Evolutionary conservation across 2,797 vertebrate genomes (phyloP), one percentile per base, ranked within the genome.

Genomic region (Oreortyx pictus): DNA sequence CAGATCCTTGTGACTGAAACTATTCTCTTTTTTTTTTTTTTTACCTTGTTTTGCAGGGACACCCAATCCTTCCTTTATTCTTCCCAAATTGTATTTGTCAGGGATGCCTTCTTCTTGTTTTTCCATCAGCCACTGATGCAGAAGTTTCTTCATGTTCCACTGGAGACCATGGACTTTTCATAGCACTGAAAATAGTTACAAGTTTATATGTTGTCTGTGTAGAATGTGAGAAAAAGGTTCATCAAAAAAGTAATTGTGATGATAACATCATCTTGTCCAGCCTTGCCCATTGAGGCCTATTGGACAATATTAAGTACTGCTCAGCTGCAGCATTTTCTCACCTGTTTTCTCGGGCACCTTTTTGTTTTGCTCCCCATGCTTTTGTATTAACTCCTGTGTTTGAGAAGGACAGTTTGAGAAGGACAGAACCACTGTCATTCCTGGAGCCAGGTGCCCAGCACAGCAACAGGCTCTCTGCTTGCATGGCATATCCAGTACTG

Each of bases 191-290:
- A 67, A 49, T 9, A 66, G 7, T 39, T 57, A 61, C 27, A 41
- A 5, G 4, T 20, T 72, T 73, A 33, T 29, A 6, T 49, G 50
- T 39, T 66, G 65, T 9, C 54, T 41, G 14, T 44, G 44, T 27
- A 23, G 31, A 46, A 25, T n/a, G 5, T 1, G 3, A 74, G 7
- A 33, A 19, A 35, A 41, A 24, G 0, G 0, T 65, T 67, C 39
- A 66, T 25, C 46, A 50, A 79, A 54, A 4, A 68, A 82, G 23
- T 22, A 65, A 70, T 46, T 14, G 29, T 41, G 39, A 65, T 29
- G 16, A 68, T 65, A 82, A 60, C 2, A 29, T 50, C 47, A 52
- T 50, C 47, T 59, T 59, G 33, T 24, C 10, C 24, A 43, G 4
- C 5, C 23, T 83, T 37, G 66, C 24, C 23, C 62, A 2, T 35